Base-by-base conservation (phyloP, 2,113 vertebrate species). In the Colius striatus region DNA sequence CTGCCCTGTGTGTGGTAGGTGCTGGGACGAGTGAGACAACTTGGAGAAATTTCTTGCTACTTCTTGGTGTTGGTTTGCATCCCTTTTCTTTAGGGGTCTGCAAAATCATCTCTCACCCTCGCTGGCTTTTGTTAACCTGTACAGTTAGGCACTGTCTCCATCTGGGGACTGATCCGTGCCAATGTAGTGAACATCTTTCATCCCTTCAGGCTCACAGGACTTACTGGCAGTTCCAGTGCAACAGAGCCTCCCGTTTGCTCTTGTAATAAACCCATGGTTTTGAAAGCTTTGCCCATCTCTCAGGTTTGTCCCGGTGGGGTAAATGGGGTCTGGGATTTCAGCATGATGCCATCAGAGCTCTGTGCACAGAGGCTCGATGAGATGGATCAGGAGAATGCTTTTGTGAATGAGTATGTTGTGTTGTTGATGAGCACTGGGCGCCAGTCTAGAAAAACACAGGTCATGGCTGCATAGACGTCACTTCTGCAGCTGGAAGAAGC, bases 291-390 rank as follows among this genome's bases (percentile, higher is more conserved):
- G 55, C 45, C 45, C 26, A 58, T 36, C 50, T 53, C 38, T 32
- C 25, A 22, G 50, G 55, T n/a, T 88, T 70, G 26, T 48, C 34
- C 58, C 23, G 8, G 21, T 11, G n/a, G 51, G 51, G 11, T 55
- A 20, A 25, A 3, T 18, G 29, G 14, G n/a, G 5, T 36, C 22
- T 66, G 70, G 51, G 32, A 25, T 48, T 65, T 27, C 57, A 23
- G 47, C 25, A 2, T 4, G 30, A 23, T 20, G 47, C 58, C 25
- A 8, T 66, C 78, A 34, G 8, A 53, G 13, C 13, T 25, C 16
- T 21, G 16, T 5, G 50, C 1, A 0, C 2, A 6, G 23, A 11
- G 26, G 57, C 23, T 30, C 22, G 20, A 5, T 26, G 5, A 13
- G 54, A 7, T 48, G 26, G 29, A n/a, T 23, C 18, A 4, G 51